Evolutionary conservation across 2,113 vertebrate species (phyloP).

Genomic region (Mustela nigripes): DNA sequence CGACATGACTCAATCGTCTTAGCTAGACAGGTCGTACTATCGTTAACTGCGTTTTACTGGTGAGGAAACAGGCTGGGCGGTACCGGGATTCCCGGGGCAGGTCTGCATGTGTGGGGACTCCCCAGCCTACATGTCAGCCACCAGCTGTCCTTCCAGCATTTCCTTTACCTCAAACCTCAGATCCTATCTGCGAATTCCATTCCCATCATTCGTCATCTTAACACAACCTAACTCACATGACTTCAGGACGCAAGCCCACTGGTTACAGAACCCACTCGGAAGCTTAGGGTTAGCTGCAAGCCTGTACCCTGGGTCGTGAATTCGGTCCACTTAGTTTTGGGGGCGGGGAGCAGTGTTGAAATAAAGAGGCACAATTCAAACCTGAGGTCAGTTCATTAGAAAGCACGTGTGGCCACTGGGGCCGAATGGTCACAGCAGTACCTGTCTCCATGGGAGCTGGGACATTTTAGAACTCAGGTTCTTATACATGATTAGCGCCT

Average conservation of each 20-base stretch:
- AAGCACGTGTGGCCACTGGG: not conserved
- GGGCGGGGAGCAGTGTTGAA: not conserved
- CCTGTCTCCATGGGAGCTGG: fast-evolving
- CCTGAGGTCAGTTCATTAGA: not conserved
- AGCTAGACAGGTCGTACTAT: fast-evolving
- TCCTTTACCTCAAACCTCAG: not conserved
- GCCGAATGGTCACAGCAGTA: not conserved
- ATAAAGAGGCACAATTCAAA: not conserved
- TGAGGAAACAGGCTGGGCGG: not conserved
- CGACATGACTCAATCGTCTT: not conserved
- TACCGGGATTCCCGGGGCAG: not conserved
- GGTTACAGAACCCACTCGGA: fast-evolving
- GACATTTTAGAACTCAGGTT: not conserved
- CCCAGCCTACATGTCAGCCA: not conserved
- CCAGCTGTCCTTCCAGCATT: not conserved
- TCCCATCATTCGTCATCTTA: not conserved
- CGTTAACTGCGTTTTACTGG: too few species aligned
- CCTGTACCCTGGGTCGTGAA: not conserved
- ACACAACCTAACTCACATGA: not conserved
- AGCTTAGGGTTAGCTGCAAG: not conserved
- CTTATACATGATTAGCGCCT: not conserved
- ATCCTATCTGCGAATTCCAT: not conserved
- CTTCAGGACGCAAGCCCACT: fast-evolving
- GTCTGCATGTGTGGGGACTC: not conserved
- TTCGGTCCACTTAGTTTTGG: not conserved